Conservation (phyloP, 35 echinoderm and acorn worm species). For the Ophiothrix spiculata region DNA sequence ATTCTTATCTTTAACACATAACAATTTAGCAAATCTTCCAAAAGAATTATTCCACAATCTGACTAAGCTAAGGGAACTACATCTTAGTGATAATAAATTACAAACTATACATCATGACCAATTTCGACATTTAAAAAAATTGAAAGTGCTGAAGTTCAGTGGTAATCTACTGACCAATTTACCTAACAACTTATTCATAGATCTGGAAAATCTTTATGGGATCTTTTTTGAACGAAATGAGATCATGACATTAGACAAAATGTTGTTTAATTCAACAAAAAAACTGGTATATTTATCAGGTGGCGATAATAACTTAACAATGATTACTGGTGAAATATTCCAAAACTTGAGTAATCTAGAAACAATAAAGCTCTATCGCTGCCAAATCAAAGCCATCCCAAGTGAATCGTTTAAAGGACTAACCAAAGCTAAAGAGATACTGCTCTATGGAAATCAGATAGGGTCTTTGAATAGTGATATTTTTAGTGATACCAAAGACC, state of each 20-base stretch:
- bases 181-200: not conserved
- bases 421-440: not conserved
- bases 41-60: not conserved
- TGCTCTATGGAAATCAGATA: not conserved
- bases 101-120: not conserved
- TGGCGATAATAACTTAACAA: no score
- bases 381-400: not conserved
- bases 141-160: not conserved
- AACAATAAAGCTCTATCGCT: not conserved
- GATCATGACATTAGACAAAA: not conserved
- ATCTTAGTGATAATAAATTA: not conserved
- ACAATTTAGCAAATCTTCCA: not conserved
- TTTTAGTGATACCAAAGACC: not conserved
- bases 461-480: not conserved
- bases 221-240: not conserved
- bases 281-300: not conserved
- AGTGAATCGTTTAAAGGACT: not conserved
- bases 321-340: no score
- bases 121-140: not conserved
- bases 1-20: not conserved
- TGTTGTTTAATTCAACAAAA: not conserved
- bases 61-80: not conserved
- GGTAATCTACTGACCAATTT: not conserved
- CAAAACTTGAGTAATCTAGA: no score
- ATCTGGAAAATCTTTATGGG: not conserved